Percentiles rank a stretch among this genome's conserved stretches.
Evolutionary conservation across 1,140 invertebrate genomes (phyloP).

Genomic region (Trachymyrmex cornetzi): DNA sequence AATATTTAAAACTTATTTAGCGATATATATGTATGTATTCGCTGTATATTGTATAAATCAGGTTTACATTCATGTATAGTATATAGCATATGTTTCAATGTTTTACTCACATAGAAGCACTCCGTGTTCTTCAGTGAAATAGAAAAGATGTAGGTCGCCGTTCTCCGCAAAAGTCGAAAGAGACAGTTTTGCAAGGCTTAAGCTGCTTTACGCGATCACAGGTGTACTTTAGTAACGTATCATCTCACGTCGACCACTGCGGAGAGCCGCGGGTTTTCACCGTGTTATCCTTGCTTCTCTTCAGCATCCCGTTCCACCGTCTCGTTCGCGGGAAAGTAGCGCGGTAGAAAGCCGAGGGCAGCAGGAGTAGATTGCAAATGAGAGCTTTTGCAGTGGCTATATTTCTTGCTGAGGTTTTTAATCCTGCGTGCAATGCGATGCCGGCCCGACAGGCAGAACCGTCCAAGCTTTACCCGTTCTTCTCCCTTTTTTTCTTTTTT

Average conservation of each 20-base stretch:
- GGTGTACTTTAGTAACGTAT: constrained; percentile 33
- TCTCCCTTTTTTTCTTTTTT: constrained; percentile 39
- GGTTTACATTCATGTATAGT: background rate
- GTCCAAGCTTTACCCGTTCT: constrained; percentile 62
- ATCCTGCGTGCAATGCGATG: constrained; percentile 80
- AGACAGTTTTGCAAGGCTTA: constrained; percentile 26
- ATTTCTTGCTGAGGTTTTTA: constrained; percentile 82
- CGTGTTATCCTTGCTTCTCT: constrained; percentile 14
- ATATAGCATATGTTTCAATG: background rate
- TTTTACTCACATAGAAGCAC: background rate
- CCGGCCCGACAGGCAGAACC: constrained; percentile 68
- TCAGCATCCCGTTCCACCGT: constrained; percentile 26
- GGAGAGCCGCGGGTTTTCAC: constrained; percentile 49
- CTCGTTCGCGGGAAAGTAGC: constrained; percentile 39
- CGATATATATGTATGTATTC: background rate
- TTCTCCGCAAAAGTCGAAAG: constrained; percentile 7
- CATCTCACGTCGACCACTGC: constrained; percentile 34
- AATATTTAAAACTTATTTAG: background rate
- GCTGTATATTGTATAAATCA: too few relatives aligned
- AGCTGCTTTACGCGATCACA: constrained; percentile 13
- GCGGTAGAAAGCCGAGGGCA: constrained; percentile 49
- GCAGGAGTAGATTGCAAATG: constrained; percentile 79
- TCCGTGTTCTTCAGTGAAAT: background rate
- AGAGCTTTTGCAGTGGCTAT: constrained; percentile 79
- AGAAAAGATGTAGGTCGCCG: background rate